Evolutionary conservation across 2,888 invertebrate genomes (phyloP), one percentile per base, ranked within the genome.

Genomic region (Eurytoma californica): DNA sequence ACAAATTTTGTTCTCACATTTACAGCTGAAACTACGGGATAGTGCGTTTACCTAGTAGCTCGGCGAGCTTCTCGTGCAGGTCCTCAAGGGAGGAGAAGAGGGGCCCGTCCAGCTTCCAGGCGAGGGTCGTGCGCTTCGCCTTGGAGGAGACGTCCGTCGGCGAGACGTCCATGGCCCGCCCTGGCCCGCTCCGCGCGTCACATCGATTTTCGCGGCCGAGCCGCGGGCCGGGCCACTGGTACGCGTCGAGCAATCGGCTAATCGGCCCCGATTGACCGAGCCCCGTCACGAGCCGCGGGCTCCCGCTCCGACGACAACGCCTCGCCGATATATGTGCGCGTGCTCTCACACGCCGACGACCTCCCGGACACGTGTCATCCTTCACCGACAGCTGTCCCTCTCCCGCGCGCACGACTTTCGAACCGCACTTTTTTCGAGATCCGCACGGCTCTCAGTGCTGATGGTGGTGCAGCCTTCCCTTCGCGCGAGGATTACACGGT

Each of bases 11-110:
- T 30, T 30, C 30, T 30, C 30, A 0, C 30, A 30, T 5, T 3
- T 30, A 30, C 30, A 5, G 30, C 3, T 39, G 39, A 39, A 39
- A 39, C 9, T 9, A 39, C 24, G 24, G 24, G 24, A 24, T 24
- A 2, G 1, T 24, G 24, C 24, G 80, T 82, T 89, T 88, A 90
- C 89, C 90, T 84, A 89, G 83, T 65, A 90, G 86, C 81, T 89
- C 87, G 75, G 86, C 84, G 66, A 90, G 84, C 82, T 88, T 90
- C 83, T 88, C 89, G 77, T 88, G 89, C 60, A 90, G 83, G 73
- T 90, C 89, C 75, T 89, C 89, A 65, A 90, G 84, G 18, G 90
- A 89, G 20, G 88, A 87, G 80, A 90, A 90, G 67, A 89, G 82
- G 55, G 90, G 88, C 57, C 83, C 86, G 55, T 84, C 82, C 39